Percentiles rank a stretch among this genome's conserved stretches.
Evolutionary conservation across 2,888 invertebrate species (phyloP).

Genomic region (Litoditis marina): DNA sequence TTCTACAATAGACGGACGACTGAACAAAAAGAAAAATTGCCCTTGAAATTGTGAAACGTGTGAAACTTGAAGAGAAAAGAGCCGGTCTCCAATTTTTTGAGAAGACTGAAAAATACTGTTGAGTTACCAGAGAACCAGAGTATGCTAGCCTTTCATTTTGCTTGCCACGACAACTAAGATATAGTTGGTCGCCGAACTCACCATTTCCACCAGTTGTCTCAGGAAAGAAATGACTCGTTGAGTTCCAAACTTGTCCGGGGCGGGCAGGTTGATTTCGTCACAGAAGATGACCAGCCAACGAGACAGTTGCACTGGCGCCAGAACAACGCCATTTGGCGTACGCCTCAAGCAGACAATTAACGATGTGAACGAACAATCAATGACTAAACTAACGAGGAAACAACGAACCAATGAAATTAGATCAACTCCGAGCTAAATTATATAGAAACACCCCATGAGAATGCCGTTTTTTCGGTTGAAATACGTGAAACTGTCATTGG

Average conservation of each 20-base stretch:
- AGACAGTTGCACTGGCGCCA: conserved; percentile 82
- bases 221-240: conserved; percentile 99
- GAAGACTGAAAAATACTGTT: no score
- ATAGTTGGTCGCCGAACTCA: neutral
- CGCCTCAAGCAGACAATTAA: conserved; percentile 66
- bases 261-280: conserved; percentile 98
- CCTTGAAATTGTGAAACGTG: no score
- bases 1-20: no score
- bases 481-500: no score
- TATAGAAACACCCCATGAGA: neutral
- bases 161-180: neutral
- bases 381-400: neutral
- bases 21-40: no score
- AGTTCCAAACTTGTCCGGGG: conserved; percentile 80
- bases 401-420: neutral
- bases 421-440: neutral
- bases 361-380: neutral
- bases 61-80: no score
- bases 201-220: conserved; percentile 86
- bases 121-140: no score
- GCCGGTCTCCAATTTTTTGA: no score
- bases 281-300: conserved; percentile 95
- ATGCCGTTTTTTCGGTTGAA: neutral
- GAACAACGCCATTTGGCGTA: conserved; percentile 93
- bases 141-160: no score